Evolutionary conservation across 2,888 invertebrate species (phyloP), one percentile per base, ranked within the genome.

Genomic region (Drepana falcataria): DNA sequence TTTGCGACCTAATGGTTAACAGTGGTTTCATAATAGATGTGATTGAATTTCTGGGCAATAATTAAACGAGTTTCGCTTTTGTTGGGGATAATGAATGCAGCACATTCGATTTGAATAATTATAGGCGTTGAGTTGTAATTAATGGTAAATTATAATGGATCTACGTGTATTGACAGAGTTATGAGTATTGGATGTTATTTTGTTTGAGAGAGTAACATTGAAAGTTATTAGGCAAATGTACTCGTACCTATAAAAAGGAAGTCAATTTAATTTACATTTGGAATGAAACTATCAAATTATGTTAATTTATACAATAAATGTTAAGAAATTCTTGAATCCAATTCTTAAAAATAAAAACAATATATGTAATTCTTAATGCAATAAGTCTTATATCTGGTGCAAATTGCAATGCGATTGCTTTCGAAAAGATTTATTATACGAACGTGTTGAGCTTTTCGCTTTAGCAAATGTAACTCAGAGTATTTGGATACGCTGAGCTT

Each of bases 351-450:
- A 21, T 21, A 21, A 44, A 44, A 44, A 6, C 6, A 44, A 44
- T 1, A 9, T 9, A 55, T 59, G 61, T 63, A 51, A 21, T 21
- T 21, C 1, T 21, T 21, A 21, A 40, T 60, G 68, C 66, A 69
- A 75, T 75, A 73, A 75, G 76, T 74, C 67, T 68, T 64, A 61
- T 67, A 66, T 65, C 21, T 21, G 21, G 21, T 65, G 68, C 63
- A 73, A 71, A 70, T 77, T 74, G 80, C 75, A 74, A 87, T 74
- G 80, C 75, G 75, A 87, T 81, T 83, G 83, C 81, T 81, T 75
- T 80, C 75, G 68, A 59, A 73, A 77, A 75, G 81, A 87, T 89
- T 88, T 88, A 88, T 86, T 73, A 77, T 75, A 69, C 64, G 69
- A 64, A 72, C 77, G 75, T 75, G 74, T 64, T 60, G 68, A 66